Base-by-base conservation (phyloP, 2,797 vertebrate species). In the Staurois parvus region DNA sequence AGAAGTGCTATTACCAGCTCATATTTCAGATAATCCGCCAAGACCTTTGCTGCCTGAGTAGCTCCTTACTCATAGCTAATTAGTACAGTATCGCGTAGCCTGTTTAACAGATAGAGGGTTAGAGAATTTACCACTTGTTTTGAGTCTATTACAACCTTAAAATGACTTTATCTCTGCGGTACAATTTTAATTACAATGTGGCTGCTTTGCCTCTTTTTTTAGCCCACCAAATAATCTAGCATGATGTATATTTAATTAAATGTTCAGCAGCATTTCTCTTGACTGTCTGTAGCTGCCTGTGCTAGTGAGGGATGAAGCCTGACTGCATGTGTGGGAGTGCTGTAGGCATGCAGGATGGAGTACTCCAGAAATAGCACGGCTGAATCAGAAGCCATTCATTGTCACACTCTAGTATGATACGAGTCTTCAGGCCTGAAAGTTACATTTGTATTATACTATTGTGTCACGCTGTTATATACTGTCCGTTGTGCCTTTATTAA, bases 241-340 rank as follows among this genome's bases (percentile, higher is more conserved):
- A 78, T 78, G 67, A 78, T 84, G 76, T 72, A 66, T 72, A 81
- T 76, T 68, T 76, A 75, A 85, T 85, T 74, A 76, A 79, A 79
- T 68, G 84, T 85, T 81, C 78, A 80, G 42, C 59, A 69, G 78
- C 78, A 26, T 85, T 76, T 76, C 19, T 79, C 75, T 75, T 85
- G 42, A 76, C 78, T 79, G 76, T 79, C 37, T 85, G 56, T 73
- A 52, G 17, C 56, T 42, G 84, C 64, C 70, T 76, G 6, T 75
- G 62, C 24, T 40, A 45, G 78, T 64, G 73, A 72, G 52, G 69
- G 70, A 64, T 72, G n/a, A 40, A 76, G 73, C 74, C 79, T 74
- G 52, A 81, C 70, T 85, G 64, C 84, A 76, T 85, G 79, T 85
- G 84, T 85, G 72, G 79, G 84, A 70, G 79, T 62, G 67, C 66